phyloP scores from a whole-genome alignment of 2,113 vertebrate species.

The Pachypanchax playfairii region DNA sequence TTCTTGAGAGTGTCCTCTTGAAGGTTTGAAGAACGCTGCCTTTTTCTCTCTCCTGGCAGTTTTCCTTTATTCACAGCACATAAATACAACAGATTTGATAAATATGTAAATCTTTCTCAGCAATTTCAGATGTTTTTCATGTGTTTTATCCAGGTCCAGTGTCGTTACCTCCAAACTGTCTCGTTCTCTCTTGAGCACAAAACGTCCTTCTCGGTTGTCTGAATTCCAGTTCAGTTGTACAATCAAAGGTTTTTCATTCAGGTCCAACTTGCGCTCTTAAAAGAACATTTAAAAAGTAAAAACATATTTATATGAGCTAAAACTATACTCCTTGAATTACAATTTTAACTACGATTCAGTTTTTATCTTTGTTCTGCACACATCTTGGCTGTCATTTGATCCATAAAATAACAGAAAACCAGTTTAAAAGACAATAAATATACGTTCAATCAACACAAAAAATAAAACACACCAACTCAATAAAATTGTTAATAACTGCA shows the following conservation, averaged over 20 bases:
- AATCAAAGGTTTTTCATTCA: conserved; percentile 89
- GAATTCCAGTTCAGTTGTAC: conserved; percentile 93
- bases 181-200: conserved; percentile 89
- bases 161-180: conserved; percentile 84
- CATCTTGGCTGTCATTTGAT: too few species aligned
- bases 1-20: conserved; percentile 91
- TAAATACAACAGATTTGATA: not conserved
- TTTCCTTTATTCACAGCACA: conserved; percentile 76
- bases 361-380: too few species aligned
- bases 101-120: too few species aligned
- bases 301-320: not conserved
- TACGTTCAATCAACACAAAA: too few species aligned
- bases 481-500: too few species aligned
- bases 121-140: too few species aligned
- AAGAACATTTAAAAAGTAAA: conserved; percentile 54
- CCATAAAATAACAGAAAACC: too few species aligned
- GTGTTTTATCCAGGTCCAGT: too few species aligned
- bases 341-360: too few species aligned
- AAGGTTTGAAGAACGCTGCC: conserved; percentile 92
- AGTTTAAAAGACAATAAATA: too few species aligned
- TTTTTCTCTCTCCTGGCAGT: conserved; percentile 85
- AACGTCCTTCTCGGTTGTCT: conserved; percentile 88
- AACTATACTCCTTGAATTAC: too few species aligned
- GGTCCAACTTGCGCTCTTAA: conserved; percentile 88
- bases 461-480: too few species aligned